Evolutionary conservation across 2,797 vertebrate genomes (phyloP), one percentile per base, ranked within the genome.

Genomic region (Rhincodon typus): DNA sequence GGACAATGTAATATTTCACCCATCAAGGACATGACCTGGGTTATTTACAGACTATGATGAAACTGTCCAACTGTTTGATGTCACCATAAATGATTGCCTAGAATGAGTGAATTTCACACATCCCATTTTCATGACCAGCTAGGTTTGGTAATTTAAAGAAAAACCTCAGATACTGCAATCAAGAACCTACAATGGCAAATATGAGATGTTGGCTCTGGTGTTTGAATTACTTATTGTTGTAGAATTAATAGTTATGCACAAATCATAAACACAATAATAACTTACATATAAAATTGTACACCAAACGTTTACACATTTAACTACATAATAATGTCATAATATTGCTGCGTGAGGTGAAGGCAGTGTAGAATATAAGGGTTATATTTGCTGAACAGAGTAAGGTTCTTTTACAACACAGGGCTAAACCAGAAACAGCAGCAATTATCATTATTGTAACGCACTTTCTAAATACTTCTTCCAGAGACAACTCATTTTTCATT

Each of bases 31-130:
- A 96, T 96, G 97, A 98, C 98, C 98, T 98, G 98, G 97, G 97
- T 98, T 98, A 98, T 98, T 98, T 98, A 98, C 98, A 97, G 97
- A 96, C 96, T 97, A 97, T 98, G 98, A 98, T 98, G 98, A 98
- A 98, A 97, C 97, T 98, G 98, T 97, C 98, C 98, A 96, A 77
- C 96, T 96, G 97, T 97, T 97, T 97, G 97, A 97, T 97, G 97
- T 98, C 97, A 97, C 97, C 97, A 97, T 99, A 98, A 99, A 99
- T 98, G 98, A 98, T 97, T 97, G 97, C 97, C 96, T 97, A 96
- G 97, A 97, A 97, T 95, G 97, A 97, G 97, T 97, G 97, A 97
- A 97, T 97, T 97, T 97, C 96, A 96, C 53, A 96, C 97, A 97
- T 96, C 96, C 96, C 97, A 95, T 96, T 96, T 96, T 97, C 97